Evolutionary conservation across 2,113 vertebrate genomes (phyloP).

Genomic region (Brachypteracias leptosomus): DNA sequence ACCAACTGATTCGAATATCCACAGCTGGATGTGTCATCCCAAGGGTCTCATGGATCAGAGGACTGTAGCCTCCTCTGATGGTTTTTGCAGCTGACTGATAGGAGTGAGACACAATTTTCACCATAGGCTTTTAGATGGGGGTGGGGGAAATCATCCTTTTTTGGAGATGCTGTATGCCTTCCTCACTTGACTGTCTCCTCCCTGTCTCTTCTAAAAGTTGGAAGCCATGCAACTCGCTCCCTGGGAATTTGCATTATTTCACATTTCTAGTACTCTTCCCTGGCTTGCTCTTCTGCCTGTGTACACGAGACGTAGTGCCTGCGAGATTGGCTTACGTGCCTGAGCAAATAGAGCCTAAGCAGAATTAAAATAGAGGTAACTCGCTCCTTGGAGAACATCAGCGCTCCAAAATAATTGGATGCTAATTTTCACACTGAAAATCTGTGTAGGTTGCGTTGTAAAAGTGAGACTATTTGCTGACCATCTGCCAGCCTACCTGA

Average conservation of each 20-base stretch:
- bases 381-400: neutral
- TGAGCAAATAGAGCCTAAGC: constrained; percentile 27
- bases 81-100: neutral
- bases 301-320: neutral
- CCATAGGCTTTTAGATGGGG: neutral
- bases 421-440: constrained; percentile 39
- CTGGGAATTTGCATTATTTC: constrained; percentile 12
- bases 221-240: neutral
- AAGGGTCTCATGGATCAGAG: neutral
- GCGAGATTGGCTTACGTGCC: neutral
- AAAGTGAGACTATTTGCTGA: constrained; percentile 45
- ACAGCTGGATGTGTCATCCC: neutral
- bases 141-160: neutral
- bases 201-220: neutral
- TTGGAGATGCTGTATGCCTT: neutral
- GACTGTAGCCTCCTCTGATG: neutral
- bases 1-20: neutral
- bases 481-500: constrained; percentile 61
- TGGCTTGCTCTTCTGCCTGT: constrained; percentile 36
- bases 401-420: constrained; percentile 24
- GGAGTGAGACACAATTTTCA: neutral
- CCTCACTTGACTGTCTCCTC: neutral
- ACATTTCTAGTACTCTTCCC: constrained; percentile 31
- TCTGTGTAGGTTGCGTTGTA: constrained; percentile 32
- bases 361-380: constrained; percentile 35